Evolutionary conservation across 2,113 vertebrate species (phyloP).

Genomic region (Drymodes brunneopygia): DNA sequence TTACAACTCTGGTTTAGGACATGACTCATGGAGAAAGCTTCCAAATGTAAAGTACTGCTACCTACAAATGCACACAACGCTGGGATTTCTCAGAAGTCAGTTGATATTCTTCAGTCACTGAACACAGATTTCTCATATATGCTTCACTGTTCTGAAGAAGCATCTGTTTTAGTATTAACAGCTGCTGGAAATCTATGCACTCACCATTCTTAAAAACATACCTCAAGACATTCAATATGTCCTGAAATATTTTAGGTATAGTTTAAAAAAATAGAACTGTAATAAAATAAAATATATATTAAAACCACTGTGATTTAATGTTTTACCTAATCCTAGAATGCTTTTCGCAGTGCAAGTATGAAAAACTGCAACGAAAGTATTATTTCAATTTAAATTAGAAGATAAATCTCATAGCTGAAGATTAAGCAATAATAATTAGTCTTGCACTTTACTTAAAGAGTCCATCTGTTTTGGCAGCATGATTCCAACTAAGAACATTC

Average conservation of each 20-base stretch:
- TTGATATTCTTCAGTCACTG: not conserved
- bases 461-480: not conserved
- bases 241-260: not conserved
- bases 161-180: not conserved
- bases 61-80: not conserved
- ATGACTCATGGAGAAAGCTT: constrained; percentile 2
- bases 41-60: constrained; percentile 6
- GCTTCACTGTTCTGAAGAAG: not conserved
- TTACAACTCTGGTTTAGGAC: not conserved
- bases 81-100: not conserved
- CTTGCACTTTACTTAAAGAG: not conserved
- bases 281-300: not conserved
- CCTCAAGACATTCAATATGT: not conserved
- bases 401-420: not conserved
- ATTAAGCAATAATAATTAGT: not conserved
- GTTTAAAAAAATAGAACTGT: not conserved
- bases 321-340: not conserved
- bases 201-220: not conserved
- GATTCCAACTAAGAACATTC: not conserved
- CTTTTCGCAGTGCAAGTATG: not conserved
- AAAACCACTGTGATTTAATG: not conserved
- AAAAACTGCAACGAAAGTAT: not conserved
- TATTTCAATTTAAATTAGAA: not conserved
- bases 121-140: not conserved
- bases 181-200: not conserved